phyloP scores from a whole-genome alignment of 2,113 vertebrate genomes.

The Rhipidura dahli region DNA sequence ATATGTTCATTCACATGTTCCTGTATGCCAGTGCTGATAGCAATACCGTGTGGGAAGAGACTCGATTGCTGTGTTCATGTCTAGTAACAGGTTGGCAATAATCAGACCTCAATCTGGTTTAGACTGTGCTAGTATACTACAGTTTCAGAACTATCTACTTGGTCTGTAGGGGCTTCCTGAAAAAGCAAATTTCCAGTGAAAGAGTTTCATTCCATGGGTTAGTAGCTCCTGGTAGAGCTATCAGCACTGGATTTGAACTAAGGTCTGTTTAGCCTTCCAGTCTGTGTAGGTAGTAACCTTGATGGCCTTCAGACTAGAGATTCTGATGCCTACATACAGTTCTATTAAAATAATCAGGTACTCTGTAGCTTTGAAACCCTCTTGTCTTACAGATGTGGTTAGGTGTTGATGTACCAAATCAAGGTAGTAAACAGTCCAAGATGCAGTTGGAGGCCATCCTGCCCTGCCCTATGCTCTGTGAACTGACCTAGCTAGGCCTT shows the following conservation, averaged over 20 bases:
- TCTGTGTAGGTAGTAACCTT: slow-evolving; percentile 50
- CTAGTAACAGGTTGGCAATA: background rate
- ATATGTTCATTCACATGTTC: slow-evolving; percentile 59
- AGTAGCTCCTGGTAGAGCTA: slow-evolving; percentile 70
- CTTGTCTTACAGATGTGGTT: slow-evolving; percentile 89
- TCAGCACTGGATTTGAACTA: slow-evolving; percentile 73
- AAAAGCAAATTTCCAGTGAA: background rate
- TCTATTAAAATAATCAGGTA: slow-evolving; percentile 78
- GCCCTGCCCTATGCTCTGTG: slow-evolving; percentile 92
- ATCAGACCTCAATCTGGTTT: background rate
- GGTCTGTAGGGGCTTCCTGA: background rate
- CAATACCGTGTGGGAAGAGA: slow-evolving; percentile 62
- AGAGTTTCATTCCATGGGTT: background rate
- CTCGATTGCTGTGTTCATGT: background rate
- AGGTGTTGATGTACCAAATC: slow-evolving; percentile 88
- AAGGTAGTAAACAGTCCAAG: slow-evolving; percentile 86
- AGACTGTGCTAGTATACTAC: background rate
- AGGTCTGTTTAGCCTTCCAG: slow-evolving; percentile 38
- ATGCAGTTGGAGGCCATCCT: slow-evolving; percentile 88
- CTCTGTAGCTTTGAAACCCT: slow-evolving; percentile 86
- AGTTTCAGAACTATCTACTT: background rate
- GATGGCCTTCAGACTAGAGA: slow-evolving; percentile 80
- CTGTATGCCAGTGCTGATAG: slow-evolving; percentile 74
- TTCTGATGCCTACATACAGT: slow-evolving; percentile 72
- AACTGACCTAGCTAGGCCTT: slow-evolving; percentile 95